A percentile compares a stretch with the other conserved stretches of the same genome.
Conservation (phyloP, 37 sponge, comb jelly and placozoan genomes). For the Haliclona indistincta region DNA sequence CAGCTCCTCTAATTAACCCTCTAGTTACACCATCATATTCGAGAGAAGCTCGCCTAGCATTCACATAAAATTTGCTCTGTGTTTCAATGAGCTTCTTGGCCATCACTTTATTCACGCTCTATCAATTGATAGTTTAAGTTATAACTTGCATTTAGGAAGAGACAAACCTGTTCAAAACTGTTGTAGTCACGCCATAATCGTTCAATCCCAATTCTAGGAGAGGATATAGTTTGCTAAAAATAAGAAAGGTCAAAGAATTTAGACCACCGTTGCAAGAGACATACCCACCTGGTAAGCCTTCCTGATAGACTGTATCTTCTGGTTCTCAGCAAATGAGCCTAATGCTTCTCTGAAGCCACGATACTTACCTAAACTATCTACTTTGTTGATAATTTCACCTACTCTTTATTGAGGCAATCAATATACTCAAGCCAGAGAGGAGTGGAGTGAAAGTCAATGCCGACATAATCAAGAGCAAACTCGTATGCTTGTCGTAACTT, state of each 20-base stretch:
- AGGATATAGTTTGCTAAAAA: slow-evolving; percentile 53
- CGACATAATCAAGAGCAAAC: slow-evolving; percentile 94
- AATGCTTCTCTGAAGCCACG: slow-evolving; percentile 54
- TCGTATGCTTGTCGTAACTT: slow-evolving; percentile 95
- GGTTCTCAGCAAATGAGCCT: slow-evolving; percentile 89
- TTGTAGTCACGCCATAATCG: slow-evolving; percentile 91
- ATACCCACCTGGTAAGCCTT: slow-evolving; percentile 76
- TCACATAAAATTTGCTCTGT: slow-evolving; percentile 55
- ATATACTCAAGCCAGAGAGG: slow-evolving; percentile 91
- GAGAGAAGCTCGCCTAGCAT: slow-evolving; percentile 71
- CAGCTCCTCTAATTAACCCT: slow-evolving; percentile 59
- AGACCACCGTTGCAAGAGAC: background rate
- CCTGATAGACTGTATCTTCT: slow-evolving; percentile 77
- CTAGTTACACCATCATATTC: slow-evolving; percentile 78
- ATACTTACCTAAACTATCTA: background rate
- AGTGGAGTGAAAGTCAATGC: slow-evolving; percentile 87
- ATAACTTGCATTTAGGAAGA: background rate
- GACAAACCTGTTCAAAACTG: slow-evolving; percentile 82
- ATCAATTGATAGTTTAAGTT: background rate
- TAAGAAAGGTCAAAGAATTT: background rate
- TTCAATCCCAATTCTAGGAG: slow-evolving; percentile 79
- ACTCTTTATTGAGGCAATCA: slow-evolving; percentile 83
- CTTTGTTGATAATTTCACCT: slow-evolving; percentile 3
- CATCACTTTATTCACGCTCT: slow-evolving; percentile 71
- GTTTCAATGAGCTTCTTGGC: slow-evolving; percentile 80